Percentiles rank a stretch among this genome's conserved stretches.
Conservation (phyloP, 2,797 vertebrate genomes). For the Enteromius anoplus region DNA sequence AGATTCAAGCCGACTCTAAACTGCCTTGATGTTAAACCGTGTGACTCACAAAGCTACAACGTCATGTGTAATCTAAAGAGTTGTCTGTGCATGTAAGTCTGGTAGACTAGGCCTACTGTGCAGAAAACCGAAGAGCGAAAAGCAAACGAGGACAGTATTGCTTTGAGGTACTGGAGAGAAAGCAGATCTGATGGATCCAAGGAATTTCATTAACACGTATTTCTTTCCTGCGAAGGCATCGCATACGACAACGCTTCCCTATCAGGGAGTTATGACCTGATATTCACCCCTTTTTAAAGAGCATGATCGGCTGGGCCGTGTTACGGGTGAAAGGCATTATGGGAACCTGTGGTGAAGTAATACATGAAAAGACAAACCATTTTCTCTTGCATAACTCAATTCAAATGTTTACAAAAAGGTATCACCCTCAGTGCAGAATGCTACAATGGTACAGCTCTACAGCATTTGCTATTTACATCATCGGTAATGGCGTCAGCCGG, state of each 20-base stretch:
- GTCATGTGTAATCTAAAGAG: conserved; percentile 1
- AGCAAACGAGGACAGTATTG: conserved; percentile 59
- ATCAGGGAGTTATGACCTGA: conserved; percentile 29
- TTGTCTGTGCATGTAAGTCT: conserved; percentile 24
- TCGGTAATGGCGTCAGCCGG: conserved; percentile 30
- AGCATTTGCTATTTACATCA: conserved; percentile 69
- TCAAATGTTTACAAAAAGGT: conserved; percentile 42
- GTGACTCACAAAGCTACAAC: conserved; percentile 5
- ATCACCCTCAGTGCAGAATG: conserved; percentile 58
- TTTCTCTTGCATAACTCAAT: conserved; percentile 54
- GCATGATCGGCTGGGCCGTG: conserved; percentile 22
- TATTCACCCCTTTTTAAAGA: conserved; percentile 44
- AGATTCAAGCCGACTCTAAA: background rate
- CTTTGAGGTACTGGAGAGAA: conserved; percentile 61
- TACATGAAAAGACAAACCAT: conserved; percentile 38
- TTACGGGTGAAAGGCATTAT: conserved; percentile 57
- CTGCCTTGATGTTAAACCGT: background rate
- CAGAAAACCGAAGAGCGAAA: conserved; percentile 38
- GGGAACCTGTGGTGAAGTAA: conserved; percentile 35
- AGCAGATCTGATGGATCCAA: conserved; percentile 30
- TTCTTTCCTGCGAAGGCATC: conserved; percentile 45
- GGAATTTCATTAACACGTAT: conserved; percentile 15
- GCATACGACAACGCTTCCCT: conserved; percentile 40
- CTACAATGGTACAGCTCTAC: conserved; percentile 65
- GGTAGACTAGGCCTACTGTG: conserved; percentile 22